Conservation (phyloP, 2,888 invertebrate genomes). For the Mesorhabditis sp. region DNA sequence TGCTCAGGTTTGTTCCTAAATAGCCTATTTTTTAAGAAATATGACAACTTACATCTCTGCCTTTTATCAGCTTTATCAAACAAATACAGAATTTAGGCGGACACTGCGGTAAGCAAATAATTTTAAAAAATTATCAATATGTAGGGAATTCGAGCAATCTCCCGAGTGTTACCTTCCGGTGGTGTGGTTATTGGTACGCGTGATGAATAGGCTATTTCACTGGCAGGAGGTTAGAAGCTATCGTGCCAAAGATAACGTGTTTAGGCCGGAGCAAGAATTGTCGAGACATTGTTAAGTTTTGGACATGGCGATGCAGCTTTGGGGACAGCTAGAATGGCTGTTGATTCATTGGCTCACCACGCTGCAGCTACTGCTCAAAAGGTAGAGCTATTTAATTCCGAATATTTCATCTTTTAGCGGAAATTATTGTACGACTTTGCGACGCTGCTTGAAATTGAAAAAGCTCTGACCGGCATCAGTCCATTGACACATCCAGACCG, state of each 20-base stretch:
- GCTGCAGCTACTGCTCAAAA: neutral
- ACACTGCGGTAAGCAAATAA: conserved; percentile 22
- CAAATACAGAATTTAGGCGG: conserved; percentile 21
- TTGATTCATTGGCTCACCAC: conserved; percentile 1
- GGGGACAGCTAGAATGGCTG: conserved; percentile 3
- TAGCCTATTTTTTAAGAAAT: neutral
- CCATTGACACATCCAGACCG: conserved; percentile 2
- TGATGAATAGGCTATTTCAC: conserved; percentile 79
- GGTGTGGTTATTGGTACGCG: conserved; percentile 76
- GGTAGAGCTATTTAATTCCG: neutral
- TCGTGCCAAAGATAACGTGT: neutral
- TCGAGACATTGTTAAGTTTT: neutral
- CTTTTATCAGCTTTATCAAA: conserved; percentile 23
- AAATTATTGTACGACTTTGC: conserved; percentile 4
- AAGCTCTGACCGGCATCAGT: neutral
- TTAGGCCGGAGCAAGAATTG: neutral
- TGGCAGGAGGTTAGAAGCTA: conserved; percentile 69
- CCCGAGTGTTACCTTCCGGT: conserved; percentile 82
- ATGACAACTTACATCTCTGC: conserved; percentile 29
- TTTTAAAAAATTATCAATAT: conserved; percentile 58
- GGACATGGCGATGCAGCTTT: neutral
- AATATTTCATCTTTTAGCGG: neutral
- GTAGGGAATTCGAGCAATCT: conserved; percentile 76
- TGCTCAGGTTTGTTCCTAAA: conserved; percentile 1
- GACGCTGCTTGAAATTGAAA: conserved; percentile 1